Conservation (phyloP, 2,113 vertebrate genomes). For the Isurus oxyrinchus region DNA sequence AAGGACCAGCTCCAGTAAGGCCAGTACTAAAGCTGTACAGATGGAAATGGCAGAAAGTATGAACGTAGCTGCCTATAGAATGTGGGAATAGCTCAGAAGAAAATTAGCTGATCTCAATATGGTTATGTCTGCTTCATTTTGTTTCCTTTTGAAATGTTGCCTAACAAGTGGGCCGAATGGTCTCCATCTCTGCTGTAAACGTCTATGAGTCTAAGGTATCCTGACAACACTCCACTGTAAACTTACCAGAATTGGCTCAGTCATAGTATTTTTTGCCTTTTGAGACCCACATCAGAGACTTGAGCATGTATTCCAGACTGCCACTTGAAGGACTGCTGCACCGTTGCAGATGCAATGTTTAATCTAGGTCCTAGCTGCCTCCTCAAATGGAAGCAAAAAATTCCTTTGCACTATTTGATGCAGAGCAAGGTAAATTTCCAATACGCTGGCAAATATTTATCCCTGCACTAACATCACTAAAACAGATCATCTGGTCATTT, state of each 20-base stretch:
- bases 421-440: not conserved
- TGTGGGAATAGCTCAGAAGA: not conserved
- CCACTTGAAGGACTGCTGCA: not conserved
- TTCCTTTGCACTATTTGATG: not conserved
- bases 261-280: no score
- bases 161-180: no score
- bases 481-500: no score
- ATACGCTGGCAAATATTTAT: not conserved
- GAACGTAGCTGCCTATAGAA: no score
- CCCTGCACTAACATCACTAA: not conserved
- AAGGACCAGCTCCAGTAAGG: not conserved
- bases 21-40: not conserved
- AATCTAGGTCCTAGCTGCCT: not conserved
- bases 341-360: not conserved
- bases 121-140: no score
- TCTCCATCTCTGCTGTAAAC: no score
- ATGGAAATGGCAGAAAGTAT: not conserved
- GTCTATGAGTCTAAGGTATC: no score
- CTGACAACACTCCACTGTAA: no score
- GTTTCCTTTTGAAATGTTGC: no score
- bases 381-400: not conserved
- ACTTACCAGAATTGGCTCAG: no score
- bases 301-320: not conserved
- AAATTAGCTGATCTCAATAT: not conserved
- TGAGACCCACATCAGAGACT: not conserved